Evolutionary conservation across 2,888 invertebrate species (phyloP), one percentile per base, ranked within the genome.

Genomic region (Idaea dimidiata): DNA sequence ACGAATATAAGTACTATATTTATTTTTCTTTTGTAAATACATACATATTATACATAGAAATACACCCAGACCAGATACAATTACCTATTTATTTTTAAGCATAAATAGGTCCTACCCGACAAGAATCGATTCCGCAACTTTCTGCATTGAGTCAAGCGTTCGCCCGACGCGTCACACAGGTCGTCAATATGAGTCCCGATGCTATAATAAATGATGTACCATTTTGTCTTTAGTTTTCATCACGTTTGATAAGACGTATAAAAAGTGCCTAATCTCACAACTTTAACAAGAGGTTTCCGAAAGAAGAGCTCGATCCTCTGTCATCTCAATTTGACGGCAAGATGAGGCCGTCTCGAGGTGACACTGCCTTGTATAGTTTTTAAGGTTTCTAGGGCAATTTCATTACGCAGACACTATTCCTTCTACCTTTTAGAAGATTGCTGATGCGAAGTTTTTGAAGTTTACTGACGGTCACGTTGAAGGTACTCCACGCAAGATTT

Each of bases 301-400:
- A 55, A 61, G 65, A 59, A 61, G 71, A 74, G 69, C 73, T 71
- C 72, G 76, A 79, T 81, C 81, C 79, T 81, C 76, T 75, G 81
- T 83, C 86, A 84, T 84, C 80, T 83, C 79, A 80, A 84, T 85
- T 83, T 82, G 83, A 82, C 79, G 76, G 72, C 66, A 71, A 75
- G 76, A 79, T 72, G 77, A 75, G 73, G 73, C 76, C 72, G 73
- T 66, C 67, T 66, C 63, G 67, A 69, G 70, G 73, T 72, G 75
- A 77, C 74, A 69, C 69, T 65, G 66, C 65, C 65, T 68, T 64
- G 72, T 75, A 67, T 77, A 77, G 76, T 76, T 73, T 78, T 75
- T 66, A 76, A 73, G 76, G 71, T 71, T 75, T 69, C 69, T 67
- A 59, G 68, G 71, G 70, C 73, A 72, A 74, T 74, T 75, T 72